These are phyloP conservation scores for Atherinomorus stipes DNA, from an alignment of 2,113 vertebrate genomes.

Conservation along the genomic window DNA sequence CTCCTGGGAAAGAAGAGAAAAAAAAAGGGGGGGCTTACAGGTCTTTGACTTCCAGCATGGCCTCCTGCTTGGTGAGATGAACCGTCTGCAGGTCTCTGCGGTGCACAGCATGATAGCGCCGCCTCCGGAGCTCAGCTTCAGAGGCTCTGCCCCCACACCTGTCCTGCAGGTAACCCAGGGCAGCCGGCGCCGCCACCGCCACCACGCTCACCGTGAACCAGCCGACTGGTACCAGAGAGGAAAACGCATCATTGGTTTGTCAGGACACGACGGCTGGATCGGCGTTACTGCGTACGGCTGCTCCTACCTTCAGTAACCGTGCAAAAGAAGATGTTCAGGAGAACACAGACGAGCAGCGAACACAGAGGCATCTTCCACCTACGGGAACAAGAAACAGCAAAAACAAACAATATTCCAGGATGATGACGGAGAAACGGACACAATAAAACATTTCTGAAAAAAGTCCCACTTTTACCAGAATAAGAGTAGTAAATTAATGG, in stretches of 20 bases:
- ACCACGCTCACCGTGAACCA: slow-evolving; percentile 89
- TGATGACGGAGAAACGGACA: no score
- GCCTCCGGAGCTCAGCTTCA: slow-evolving; percentile 84
- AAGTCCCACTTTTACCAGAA: no score
- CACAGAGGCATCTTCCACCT: slow-evolving; percentile 93
- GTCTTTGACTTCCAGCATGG: slow-evolving; percentile 93
- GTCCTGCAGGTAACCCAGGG: slow-evolving; percentile 93
- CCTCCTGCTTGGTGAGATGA: slow-evolving; percentile 91
- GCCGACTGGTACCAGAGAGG: slow-evolving; percentile 79
- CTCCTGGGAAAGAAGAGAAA: no score
- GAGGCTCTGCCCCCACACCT: slow-evolving; percentile 82
- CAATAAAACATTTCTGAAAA: no score
- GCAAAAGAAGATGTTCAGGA: slow-evolving; percentile 92
- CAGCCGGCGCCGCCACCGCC: slow-evolving; percentile 85
- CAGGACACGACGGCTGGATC: neutral
- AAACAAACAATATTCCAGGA: no score
- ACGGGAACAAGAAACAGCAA: neutral
- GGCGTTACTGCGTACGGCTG: neutral
- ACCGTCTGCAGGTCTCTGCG: slow-evolving; percentile 89
- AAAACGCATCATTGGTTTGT: slow-evolving; percentile 21
- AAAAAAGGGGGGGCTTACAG: no score
- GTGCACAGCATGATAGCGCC: slow-evolving; percentile 84
- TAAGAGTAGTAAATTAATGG: no score
- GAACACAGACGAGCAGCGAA: slow-evolving; percentile 90
- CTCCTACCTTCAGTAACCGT: slow-evolving; percentile 91